Evolutionary conservation across 2,888 invertebrate species (phyloP).

Genomic region (Acleris cristana): DNA sequence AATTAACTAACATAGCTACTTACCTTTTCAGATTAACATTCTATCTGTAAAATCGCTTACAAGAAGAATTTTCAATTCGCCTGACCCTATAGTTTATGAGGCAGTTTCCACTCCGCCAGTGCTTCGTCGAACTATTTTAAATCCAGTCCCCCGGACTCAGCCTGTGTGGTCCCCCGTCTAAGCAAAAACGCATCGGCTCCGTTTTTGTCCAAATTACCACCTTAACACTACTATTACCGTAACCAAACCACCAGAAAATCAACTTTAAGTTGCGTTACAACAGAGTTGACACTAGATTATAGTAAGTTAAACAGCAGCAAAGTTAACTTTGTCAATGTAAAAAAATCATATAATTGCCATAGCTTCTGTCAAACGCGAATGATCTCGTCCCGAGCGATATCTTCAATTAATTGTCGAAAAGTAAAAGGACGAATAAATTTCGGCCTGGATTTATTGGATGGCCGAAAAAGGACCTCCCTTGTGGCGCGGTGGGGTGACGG

Average conservation of each 20-base stretch:
- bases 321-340: constrained; percentile 38
- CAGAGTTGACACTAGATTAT: neutral
- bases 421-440: constrained; percentile 59
- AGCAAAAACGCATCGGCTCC: constrained; percentile 66
- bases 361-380: constrained; percentile 73
- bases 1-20: no score
- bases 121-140: constrained; percentile 23
- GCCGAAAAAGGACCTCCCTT: constrained; percentile 64
- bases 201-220: constrained; percentile 64
- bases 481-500: constrained; percentile 61
- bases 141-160: constrained; percentile 4
- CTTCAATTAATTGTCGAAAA: constrained; percentile 68
- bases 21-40: no score
- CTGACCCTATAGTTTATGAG: no score
- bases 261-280: constrained; percentile 1
- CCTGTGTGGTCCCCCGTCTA: constrained; percentile 67
- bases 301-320: constrained; percentile 7
- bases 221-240: constrained; percentile 40
- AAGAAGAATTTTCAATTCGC: no score
- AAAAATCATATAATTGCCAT: constrained; percentile 61
- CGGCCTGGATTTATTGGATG: constrained; percentile 44
- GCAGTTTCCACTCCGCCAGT: neutral
- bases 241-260: constrained; percentile 8
- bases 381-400: constrained; percentile 73
- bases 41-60: no score